phyloP scores from a whole-genome alignment of 2,113 vertebrate species.

The Nibea albiflora region DNA sequence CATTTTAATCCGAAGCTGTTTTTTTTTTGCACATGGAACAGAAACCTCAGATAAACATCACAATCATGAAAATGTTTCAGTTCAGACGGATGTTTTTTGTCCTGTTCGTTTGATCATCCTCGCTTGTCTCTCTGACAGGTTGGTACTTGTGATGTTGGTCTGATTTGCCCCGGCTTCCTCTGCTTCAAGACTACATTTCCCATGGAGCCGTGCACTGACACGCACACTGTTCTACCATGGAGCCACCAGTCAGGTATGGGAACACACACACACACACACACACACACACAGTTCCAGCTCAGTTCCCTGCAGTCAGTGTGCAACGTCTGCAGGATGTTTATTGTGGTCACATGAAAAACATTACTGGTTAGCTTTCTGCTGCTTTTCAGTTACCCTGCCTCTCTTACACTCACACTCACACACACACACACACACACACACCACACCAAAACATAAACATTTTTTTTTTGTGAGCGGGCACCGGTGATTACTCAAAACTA shows the following conservation, averaged over 20 bases:
- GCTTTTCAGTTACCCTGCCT: neutral
- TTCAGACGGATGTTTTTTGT: too few species aligned
- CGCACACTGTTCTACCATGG: constrained; percentile 57
- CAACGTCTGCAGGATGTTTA: constrained; percentile 48
- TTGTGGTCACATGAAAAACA: constrained; percentile 43
- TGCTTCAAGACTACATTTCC: constrained; percentile 50
- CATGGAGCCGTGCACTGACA: constrained; percentile 63
- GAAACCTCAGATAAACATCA: neutral
- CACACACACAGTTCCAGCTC: constrained; percentile 22
- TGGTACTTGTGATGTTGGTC: constrained; percentile 31
- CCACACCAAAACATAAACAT: constrained; percentile 16
- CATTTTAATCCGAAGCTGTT: neutral
- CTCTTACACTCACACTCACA: neutral
- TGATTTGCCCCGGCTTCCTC: constrained; percentile 12
- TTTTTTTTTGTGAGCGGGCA: neutral
- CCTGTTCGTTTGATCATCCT: neutral
- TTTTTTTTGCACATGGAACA: too few species aligned
- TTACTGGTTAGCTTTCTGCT: constrained; percentile 12
- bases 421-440: constrained; percentile 1
- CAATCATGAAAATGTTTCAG: neutral
- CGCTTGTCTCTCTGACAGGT: constrained; percentile 31
- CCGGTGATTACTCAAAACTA: constrained; percentile 41
- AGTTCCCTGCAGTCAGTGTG: constrained; percentile 26
- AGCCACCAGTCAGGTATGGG: constrained; percentile 74
- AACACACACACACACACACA: constrained; percentile 1